These are phyloP conservation scores for Enteromius mattozi DNA, from an alignment of 2,797 vertebrate genomes.

Conservation along the genomic window DNA sequence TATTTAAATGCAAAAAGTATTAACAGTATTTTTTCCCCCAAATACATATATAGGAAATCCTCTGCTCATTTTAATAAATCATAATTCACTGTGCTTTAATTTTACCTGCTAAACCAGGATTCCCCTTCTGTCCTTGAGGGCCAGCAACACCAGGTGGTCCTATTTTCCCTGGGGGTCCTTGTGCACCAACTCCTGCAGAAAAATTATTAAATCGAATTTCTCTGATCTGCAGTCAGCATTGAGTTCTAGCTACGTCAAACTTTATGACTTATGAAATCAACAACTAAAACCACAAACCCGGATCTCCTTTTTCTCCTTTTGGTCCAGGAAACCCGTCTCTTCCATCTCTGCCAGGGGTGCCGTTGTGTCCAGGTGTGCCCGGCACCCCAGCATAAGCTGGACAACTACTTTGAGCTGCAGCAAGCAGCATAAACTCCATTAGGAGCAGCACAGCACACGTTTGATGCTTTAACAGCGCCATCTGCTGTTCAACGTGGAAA, in stretches of 20 bases:
- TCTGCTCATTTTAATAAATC: not conserved
- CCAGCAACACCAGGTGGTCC: slow-evolving; percentile 29
- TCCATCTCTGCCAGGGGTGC: slow-evolving; percentile 49
- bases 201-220: not conserved
- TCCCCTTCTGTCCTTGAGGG: slow-evolving; percentile 42
- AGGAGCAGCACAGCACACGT: not conserved
- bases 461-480: not conserved
- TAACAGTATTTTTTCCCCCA: no score
- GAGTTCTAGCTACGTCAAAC: not conserved
- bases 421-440: not conserved
- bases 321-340: slow-evolving; percentile 38
- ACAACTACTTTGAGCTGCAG: slow-evolving; percentile 33
- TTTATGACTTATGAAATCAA: not conserved
- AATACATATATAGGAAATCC: no score
- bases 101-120: slow-evolving; percentile 30
- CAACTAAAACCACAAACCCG: slow-evolving; percentile 14
- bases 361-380: slow-evolving; percentile 49
- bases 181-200: slow-evolving; percentile 19
- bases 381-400: slow-evolving; percentile 28
- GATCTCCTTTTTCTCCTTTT: slow-evolving; percentile 52
- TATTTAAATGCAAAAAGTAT: no score
- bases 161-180: slow-evolving; percentile 46
- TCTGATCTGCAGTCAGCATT: not conserved
- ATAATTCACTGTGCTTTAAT: not conserved
- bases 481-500: not conserved